Evolutionary conservation across 2,888 invertebrate species (phyloP), one percentile per base, ranked within the genome.

Genomic region (Ferdinandea cuprea): DNA sequence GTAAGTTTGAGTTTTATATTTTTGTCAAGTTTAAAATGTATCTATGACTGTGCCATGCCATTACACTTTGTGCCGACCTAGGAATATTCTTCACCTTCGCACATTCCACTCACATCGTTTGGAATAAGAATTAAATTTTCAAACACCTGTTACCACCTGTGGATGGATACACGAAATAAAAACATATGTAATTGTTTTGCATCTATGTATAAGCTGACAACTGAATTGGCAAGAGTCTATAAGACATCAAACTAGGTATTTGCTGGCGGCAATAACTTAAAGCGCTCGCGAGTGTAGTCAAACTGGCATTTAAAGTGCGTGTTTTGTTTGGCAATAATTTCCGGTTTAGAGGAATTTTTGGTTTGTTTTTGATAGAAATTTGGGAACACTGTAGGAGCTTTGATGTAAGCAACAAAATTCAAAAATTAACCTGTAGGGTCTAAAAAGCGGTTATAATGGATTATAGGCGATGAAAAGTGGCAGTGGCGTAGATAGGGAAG

Each of bases 71-170:
- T 59, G 71, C 52, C 71, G 52, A 61, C 63, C 44, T 32, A 21
- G 7, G 19, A 9, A 21, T 5, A 7, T 35, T 32, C 13, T 69
- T 77, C 9, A 77, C 71, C 54, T 77, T 66, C 28, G 21, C 77
- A 66, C 77, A 81, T 77, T 77, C 77, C 63, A 54, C 52, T 72
- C 25, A 40, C 30, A 25, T 5, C 25, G 5, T 2, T 25, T 35
- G 35, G 48, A 46, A 25, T 25, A 30, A 37, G 50, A 69, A 63
- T 30, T 25, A 35, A 8, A 11, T 35, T 17, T 30, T 58, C n/a
- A n/a, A 58, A 28, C 80, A 74, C 48, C 80, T 74, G 68, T 35
- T 69, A 21, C 69, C 63, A 63, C 58, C 61, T 58, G 58, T 11
- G 35, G 48, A 32, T 13, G 30, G 25, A 44, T 11, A 8, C 7